These are phyloP conservation scores for Ctenosaura bakeri DNA, from an alignment of 2,797 vertebrate genomes.

Conservation along the genomic window DNA sequence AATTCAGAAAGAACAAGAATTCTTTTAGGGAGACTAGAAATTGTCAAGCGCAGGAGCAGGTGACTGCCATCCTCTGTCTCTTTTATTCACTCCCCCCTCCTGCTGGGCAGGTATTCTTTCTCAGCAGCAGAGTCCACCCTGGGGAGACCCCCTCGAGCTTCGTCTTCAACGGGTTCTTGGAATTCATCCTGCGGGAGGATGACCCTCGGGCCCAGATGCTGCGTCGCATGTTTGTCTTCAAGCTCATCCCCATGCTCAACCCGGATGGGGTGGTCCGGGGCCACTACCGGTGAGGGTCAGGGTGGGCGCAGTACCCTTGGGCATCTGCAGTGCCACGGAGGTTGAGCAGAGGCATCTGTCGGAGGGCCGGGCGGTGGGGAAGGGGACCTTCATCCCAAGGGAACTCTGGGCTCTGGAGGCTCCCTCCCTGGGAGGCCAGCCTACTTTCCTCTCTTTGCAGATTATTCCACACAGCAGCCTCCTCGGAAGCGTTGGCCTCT, in stretches of 20 bases:
- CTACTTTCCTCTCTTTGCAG: not conserved
- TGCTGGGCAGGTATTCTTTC: conserved; percentile 90
- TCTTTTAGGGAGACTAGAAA: not conserved
- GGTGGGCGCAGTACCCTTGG: not conserved
- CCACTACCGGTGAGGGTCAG: conserved; percentile 90
- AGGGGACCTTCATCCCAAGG: not conserved
- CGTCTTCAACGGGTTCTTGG: conserved; percentile 96
- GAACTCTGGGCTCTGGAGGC: not conserved
- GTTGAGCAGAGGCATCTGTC: not conserved
- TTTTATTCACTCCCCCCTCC: conserved; percentile 22
- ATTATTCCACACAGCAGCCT: not conserved
- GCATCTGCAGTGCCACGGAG: not conserved
- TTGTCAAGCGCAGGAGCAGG: not conserved
- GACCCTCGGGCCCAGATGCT: conserved; percentile 93
- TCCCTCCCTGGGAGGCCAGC: fast-evolving
- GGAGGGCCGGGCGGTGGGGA: not conserved
- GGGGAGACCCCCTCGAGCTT: conserved; percentile 98
- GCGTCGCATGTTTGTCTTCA: conserved; percentile 95
- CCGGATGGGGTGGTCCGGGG: conserved; percentile 94
- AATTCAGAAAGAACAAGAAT: not conserved
- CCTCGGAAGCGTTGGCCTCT: no score
- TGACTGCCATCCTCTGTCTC: not conserved
- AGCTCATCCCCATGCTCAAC: conserved; percentile 98
- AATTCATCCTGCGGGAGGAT: conserved; percentile 92
- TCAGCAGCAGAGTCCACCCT: conserved; percentile 96